Conservation (phyloP, 2,888 invertebrate species). For the Torymus auratus region DNA sequence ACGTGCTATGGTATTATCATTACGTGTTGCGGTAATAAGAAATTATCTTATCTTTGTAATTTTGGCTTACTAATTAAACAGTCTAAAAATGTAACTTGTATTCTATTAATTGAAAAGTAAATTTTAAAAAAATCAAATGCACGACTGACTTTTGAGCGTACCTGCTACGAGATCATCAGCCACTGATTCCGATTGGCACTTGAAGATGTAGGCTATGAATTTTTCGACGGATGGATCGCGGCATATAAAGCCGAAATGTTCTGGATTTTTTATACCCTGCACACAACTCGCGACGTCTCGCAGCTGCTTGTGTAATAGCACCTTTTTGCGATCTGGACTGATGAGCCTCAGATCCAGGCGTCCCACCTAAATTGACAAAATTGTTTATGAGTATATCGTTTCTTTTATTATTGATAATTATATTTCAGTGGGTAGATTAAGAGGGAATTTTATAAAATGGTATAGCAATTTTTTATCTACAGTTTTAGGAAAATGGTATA, state of each 20-base stretch:
- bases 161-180: conserved; percentile 88
- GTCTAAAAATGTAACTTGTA: too few species aligned
- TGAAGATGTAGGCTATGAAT: conserved; percentile 92
- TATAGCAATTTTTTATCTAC: too few species aligned
- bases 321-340: conserved; percentile 94
- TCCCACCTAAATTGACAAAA: conserved; percentile 82
- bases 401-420: too few species aligned
- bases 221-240: conserved; percentile 82
- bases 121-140: too few species aligned
- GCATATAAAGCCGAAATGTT: conserved; percentile 96
- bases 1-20: too few species aligned
- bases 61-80: background rate
- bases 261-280: conserved; percentile 86
- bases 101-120: too few species aligned
- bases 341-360: conserved; percentile 91
- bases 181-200: conserved; percentile 91
- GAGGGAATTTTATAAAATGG: too few species aligned
- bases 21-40: too few species aligned
- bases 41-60: too few species aligned
- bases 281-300: conserved; percentile 93
- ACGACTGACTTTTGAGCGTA: conserved; percentile 64
- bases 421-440: too few species aligned
- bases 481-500: too few species aligned
- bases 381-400: too few species aligned
- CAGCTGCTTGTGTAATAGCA: conserved; percentile 90